Evolutionary conservation across 1,140 invertebrate genomes (phyloP), one percentile per base, ranked within the genome.

Genomic region (Musca domestica): DNA sequence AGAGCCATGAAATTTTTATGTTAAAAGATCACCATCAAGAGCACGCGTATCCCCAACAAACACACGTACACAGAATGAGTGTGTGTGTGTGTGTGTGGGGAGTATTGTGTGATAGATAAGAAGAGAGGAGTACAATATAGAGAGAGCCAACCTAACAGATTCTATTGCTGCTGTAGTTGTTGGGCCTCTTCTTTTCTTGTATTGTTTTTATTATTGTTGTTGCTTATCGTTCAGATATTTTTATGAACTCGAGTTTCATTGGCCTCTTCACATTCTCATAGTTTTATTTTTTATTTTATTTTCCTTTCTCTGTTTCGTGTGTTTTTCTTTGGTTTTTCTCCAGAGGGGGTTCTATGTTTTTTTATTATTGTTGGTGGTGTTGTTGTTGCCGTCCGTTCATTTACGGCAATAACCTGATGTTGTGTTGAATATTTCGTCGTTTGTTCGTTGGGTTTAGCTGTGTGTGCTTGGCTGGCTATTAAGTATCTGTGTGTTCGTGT

Each of bases 331-430:
- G 23, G n/a, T 6, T 49, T 30, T 66, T 66, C 23, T 22, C 51
- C 51, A 22, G 27, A 30, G 20, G 48, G 17, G 49, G 47, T 27
- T 49, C 47, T 1, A 48, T 49, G 41, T 34, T 27, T 34, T 10
- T 46, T 52, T n/a, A 2, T 64, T 25, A 48, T 64, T 65, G 48
- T 65, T 49, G 15, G 49, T 49, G 46, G 5, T 30, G 22, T 20
- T 19, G 15, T 7, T 25, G 6, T 52, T 51, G n/a, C n/a, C n/a
- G n/a, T n/a, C n/a, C n/a, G 22, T 23, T 66, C 10, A 23, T 49
- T 66, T 23, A 52, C n/a, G 48, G 48, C 64, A 27, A 17, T 15
- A 22, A 66, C 48, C 22, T 41, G 34, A 7, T 41, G 34, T 41
- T 41, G 34, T 41, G 34, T 41, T 41, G 34, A 41, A 9, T 9